Conservation (phyloP, 2,888 invertebrate species). For the Limnephilus lunatus region DNA sequence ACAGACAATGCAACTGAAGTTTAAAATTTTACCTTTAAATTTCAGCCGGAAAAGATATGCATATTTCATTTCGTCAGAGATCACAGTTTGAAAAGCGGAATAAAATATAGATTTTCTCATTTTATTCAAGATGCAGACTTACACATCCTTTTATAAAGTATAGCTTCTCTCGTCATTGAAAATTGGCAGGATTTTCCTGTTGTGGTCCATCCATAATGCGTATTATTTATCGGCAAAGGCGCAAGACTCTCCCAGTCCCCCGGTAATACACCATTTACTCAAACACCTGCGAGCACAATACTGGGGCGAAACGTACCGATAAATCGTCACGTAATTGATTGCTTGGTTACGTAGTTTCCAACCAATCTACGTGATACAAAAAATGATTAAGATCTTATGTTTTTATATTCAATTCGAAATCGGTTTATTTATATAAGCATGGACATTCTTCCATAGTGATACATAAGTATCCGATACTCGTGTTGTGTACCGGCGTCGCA, state of each 20-base stretch:
- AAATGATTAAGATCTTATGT: neutral
- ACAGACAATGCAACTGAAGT: too few species aligned
- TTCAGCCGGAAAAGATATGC: too few species aligned
- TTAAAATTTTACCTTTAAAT: too few species aligned
- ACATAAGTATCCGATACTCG: too few species aligned
- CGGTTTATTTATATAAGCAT: neutral
- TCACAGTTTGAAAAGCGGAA: neutral
- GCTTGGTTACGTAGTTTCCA: neutral
- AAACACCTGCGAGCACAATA: neutral
- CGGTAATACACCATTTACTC: neutral
- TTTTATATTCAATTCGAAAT: neutral
- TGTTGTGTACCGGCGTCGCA: too few species aligned
- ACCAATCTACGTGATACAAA: neutral
- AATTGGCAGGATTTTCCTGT: neutral
- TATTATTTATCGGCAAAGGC: neutral
- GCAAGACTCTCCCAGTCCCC: neutral
- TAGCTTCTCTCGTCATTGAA: neutral
- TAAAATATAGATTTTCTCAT: too few species aligned
- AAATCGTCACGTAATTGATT: neutral
- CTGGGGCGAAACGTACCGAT: neutral
- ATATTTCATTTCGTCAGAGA: neutral
- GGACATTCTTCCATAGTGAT: too few species aligned
- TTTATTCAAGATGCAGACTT: too few species aligned
- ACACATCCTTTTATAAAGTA: too few species aligned
- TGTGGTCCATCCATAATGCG: neutral